These are phyloP conservation scores for Champsocephalus gunnari DNA, from an alignment of 2,797 vertebrate species.

Conservation along the genomic window DNA sequence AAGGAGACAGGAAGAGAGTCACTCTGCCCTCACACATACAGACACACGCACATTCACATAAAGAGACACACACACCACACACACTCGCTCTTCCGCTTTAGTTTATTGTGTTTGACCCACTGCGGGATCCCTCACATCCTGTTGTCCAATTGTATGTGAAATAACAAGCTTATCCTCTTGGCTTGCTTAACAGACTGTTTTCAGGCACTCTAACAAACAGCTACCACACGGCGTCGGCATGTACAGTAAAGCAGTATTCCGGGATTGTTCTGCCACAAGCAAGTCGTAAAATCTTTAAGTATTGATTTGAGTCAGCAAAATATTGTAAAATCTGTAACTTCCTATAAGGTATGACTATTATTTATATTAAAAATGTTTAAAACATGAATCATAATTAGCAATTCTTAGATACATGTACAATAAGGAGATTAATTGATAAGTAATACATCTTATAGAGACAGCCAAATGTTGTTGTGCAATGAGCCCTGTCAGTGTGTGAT, in stretches of 20 bases:
- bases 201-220: conserved; percentile 30
- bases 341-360: neutral
- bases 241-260: conserved; percentile 1
- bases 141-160: conserved; percentile 76
- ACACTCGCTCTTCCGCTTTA: conserved; percentile 56
- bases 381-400: neutral
- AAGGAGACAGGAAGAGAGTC: conserved; percentile 98
- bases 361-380: neutral
- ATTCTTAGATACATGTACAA: neutral
- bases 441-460: neutral
- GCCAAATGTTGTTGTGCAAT: neutral
- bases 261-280: conserved; percentile 9
- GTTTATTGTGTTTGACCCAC: conserved; percentile 75
- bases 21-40: conserved; percentile 58
- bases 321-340: neutral
- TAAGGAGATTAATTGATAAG: neutral
- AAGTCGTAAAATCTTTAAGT: neutral
- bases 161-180: conserved; percentile 66
- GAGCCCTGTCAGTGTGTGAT: conserved; percentile 3
- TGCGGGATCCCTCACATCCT: conserved; percentile 73
- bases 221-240: conserved; percentile 12
- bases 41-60: conserved; percentile 41
- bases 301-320: conserved; percentile 17
- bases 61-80: conserved; percentile 2
- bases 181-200: conserved; percentile 34